phyloP scores from a whole-genome alignment of 2,888 invertebrate genomes.

The Hirtodrosophila histrioides region DNA sequence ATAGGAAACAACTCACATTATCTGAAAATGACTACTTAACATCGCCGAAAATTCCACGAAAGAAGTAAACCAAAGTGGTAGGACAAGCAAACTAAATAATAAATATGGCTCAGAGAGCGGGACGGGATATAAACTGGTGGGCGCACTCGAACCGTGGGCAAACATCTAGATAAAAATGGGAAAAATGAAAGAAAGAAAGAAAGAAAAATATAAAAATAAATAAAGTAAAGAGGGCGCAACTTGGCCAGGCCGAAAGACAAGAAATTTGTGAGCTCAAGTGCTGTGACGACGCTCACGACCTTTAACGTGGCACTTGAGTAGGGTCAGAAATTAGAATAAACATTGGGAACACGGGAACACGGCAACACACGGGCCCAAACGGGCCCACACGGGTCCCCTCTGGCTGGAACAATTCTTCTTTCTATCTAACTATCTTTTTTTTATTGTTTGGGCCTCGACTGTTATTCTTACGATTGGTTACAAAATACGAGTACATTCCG shows the following conservation, averaged over 20 bases:
- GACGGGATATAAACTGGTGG: slow-evolving; percentile 34
- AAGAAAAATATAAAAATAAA: slow-evolving; percentile 12
- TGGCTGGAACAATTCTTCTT: slow-evolving; percentile 49
- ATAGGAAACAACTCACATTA: slow-evolving; percentile 47
- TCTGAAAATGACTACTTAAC: slow-evolving; percentile 82
- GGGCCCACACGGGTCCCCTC: no score
- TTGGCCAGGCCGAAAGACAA: slow-evolving; percentile 21
- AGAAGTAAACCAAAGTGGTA: slow-evolving; percentile 44
- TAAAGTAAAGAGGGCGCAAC: slow-evolving; percentile 15
- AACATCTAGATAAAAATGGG: slow-evolving; percentile 60
- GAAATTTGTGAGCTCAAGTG: slow-evolving; percentile 64
- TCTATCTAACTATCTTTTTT: background rate
- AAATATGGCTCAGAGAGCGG: slow-evolving; percentile 52
- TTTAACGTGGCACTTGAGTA: slow-evolving; percentile 72
- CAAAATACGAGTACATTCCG: slow-evolving; percentile 43
- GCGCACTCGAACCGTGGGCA: slow-evolving; percentile 61
- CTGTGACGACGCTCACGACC: slow-evolving; percentile 73
- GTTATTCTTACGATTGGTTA: slow-evolving; percentile 80
- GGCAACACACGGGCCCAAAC: slow-evolving; percentile 6
- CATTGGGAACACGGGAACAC: slow-evolving; percentile 40
- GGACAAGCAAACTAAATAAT: slow-evolving; percentile 59
- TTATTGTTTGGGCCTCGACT: slow-evolving; percentile 25
- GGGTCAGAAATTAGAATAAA: slow-evolving; percentile 82
- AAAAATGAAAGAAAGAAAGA: slow-evolving; percentile 19
- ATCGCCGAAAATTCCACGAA: slow-evolving; percentile 72